Percentiles rank a stretch among this genome's conserved stretches.
These are phyloP conservation scores for Pyrocoelia pectoralis DNA, from an alignment of 2,888 invertebrate species.

Conservation along the genomic window DNA sequence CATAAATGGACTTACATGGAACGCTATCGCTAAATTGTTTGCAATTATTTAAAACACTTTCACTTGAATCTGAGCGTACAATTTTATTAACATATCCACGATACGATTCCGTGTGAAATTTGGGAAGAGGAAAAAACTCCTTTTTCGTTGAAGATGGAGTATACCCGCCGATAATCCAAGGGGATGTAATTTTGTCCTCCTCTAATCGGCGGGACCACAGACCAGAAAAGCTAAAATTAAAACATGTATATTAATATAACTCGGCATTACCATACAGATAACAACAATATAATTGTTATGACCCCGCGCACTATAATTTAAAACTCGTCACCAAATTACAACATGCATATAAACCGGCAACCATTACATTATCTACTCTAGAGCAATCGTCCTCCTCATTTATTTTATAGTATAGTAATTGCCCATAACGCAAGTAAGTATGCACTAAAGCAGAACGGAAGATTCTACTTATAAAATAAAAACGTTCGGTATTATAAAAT, in stretches of 20 bases:
- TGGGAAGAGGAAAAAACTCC: not conserved
- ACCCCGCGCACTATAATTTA: not conserved
- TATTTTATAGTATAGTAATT: not conserved
- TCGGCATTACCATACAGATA: not conserved
- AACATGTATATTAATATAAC: not conserved
- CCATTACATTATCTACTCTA: not conserved
- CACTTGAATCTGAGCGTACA: constrained; percentile 11
- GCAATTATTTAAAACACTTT: constrained; percentile 10
- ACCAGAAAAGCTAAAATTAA: constrained; percentile 50
- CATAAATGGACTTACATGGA: not conserved
- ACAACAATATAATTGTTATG: not conserved
- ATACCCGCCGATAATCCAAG: constrained; percentile 49
- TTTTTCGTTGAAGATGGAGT: not conserved
- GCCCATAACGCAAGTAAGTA: not conserved
- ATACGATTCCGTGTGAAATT: constrained; percentile 11
- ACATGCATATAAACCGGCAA: not conserved
- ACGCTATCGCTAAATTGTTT: constrained; percentile 4
- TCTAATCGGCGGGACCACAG: constrained; percentile 52
- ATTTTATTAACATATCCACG: constrained; percentile 19
- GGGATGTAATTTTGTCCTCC: constrained; percentile 44
- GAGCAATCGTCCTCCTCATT: not conserved
- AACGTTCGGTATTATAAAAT: not conserved
- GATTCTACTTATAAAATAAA: not conserved
- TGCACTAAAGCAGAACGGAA: not conserved
- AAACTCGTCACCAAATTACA: not conserved